A percentile compares a stretch with the other conserved stretches of the same genome.
phyloP scores from a whole-genome alignment of 2,797 vertebrate genomes.

The Eidolon dupreanum region DNA sequence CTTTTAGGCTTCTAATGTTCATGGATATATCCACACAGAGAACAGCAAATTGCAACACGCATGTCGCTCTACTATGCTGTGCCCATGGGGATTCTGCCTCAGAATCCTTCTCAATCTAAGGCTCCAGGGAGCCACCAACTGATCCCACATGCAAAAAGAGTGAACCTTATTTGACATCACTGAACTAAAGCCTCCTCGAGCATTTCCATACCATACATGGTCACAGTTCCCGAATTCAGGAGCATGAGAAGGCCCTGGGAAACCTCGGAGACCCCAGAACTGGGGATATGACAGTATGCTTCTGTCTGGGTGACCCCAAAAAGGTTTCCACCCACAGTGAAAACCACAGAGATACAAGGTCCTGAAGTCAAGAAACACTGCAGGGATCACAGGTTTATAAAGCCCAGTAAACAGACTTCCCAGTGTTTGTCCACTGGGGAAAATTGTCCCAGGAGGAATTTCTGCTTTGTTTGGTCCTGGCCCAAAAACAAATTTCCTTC shows the following conservation, averaged over 20 bases:
- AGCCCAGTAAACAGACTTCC: not conserved
- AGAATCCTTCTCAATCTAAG: not conserved
- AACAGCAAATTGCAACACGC: not conserved
- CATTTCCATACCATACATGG: not conserved
- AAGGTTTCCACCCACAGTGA: not conserved
- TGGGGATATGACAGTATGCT: not conserved
- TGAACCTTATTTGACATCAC: not conserved
- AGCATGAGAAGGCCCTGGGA: not conserved
- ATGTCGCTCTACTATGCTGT: not conserved
- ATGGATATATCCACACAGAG: not conserved
- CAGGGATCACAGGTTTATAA: not conserved
- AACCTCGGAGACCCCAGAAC: not conserved
- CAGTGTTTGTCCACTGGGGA: not conserved
- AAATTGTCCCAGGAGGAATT: slow-evolving; percentile 33
- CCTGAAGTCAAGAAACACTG: not conserved
- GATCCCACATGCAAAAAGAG: not conserved
- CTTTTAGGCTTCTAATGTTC: not conserved
- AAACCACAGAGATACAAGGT: not conserved
- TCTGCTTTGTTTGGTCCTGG: slow-evolving; percentile 41
- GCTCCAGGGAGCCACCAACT: not conserved
- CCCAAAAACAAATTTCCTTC: slow-evolving; percentile 15
- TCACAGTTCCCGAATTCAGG: not conserved
- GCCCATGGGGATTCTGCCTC: not conserved
- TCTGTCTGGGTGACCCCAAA: not conserved
- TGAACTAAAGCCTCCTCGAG: not conserved